Conservation (phyloP, 2,113 vertebrate genomes). For the Promerops cafer region DNA sequence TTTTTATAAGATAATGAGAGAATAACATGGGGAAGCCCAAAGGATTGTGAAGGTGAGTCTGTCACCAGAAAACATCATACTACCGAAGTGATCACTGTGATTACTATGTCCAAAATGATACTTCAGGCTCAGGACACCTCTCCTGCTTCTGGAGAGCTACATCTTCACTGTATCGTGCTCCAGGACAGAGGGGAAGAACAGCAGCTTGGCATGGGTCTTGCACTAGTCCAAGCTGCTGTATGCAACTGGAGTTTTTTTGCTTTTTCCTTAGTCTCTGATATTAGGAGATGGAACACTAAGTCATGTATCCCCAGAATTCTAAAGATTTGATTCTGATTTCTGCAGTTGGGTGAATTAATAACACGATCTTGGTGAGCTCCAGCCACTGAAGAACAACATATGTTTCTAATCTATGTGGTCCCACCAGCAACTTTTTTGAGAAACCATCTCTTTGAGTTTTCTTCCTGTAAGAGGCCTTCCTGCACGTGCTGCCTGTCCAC, state of each 20-base stretch:
- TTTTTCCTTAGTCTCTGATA: conserved; percentile 10
- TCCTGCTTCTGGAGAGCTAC: conserved; percentile 33
- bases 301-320: background rate
- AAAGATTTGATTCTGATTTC: background rate
- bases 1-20: conserved; percentile 47
- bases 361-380: background rate
- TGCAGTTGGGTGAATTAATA: background rate
- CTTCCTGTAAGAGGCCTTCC: background rate
- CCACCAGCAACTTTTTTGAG: background rate
- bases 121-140: conserved; percentile 10
- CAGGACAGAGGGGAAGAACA: conserved; percentile 17
- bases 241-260: background rate
- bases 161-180: background rate
- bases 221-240: conserved; percentile 19
- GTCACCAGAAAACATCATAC: background rate
- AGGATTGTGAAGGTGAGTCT: conserved; percentile 31
- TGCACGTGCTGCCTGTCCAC: background rate
- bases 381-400: background rate
- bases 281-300: background rate
- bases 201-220: background rate
- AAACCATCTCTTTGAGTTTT: background rate
- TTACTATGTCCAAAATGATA: background rate
- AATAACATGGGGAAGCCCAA: background rate
- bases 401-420: background rate
- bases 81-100: background rate